Conservation (phyloP, 2,113 vertebrate species). For the Noctilio leporinus region DNA sequence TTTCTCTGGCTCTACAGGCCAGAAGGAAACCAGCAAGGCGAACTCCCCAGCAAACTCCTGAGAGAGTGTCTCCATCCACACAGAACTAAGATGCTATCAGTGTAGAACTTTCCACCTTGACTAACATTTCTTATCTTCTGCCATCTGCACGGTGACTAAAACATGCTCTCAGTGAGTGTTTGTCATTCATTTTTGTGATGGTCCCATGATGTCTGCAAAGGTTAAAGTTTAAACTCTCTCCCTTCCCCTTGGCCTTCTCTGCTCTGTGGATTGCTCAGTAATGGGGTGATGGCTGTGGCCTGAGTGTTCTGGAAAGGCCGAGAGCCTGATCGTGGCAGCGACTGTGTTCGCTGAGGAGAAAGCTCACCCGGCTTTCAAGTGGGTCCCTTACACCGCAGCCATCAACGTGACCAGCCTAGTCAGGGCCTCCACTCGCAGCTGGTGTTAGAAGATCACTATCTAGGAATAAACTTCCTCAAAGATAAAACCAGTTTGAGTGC, state of each 20-base stretch:
- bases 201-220: constrained; percentile 73
- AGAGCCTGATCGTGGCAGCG: constrained; percentile 50
- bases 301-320: constrained; percentile 54
- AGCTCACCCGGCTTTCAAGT: constrained; percentile 69
- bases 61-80: neutral
- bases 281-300: neutral
- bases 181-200: constrained; percentile 65
- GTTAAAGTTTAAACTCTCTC: constrained; percentile 73
- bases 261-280: constrained; percentile 33
- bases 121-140: constrained; percentile 69
- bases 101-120: constrained; percentile 41
- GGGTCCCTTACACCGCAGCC: constrained; percentile 62
- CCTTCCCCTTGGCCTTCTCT: constrained; percentile 41
- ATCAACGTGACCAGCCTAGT: constrained; percentile 64
- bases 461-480: constrained; percentile 82
- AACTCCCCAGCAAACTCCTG: neutral
- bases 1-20: neutral
- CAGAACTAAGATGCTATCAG: constrained; percentile 51
- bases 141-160: constrained; percentile 59
- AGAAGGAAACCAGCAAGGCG: neutral
- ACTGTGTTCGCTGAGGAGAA: constrained; percentile 69
- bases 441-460: constrained; percentile 79
- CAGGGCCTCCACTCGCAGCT: constrained; percentile 68
- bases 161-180: constrained; percentile 61
- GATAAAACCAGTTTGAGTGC: constrained; percentile 73